Evolutionary conservation across 2,113 vertebrate genomes (phyloP).

Genomic region (Lynx canadensis): DNA sequence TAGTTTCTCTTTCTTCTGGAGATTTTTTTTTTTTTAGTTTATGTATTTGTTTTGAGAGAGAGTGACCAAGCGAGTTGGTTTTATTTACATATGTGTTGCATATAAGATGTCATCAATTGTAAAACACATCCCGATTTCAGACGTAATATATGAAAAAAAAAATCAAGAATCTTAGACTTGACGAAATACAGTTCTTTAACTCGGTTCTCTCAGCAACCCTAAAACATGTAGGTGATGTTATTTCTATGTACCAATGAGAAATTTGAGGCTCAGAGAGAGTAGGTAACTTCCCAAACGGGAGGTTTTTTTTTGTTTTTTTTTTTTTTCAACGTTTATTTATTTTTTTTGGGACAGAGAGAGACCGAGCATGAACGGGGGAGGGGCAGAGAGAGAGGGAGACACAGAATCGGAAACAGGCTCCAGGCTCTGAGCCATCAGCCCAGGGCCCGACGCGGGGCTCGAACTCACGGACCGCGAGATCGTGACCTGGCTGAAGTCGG

Average conservation of each 20-base stretch:
- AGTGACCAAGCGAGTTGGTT: background rate
- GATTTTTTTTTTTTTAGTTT: background rate
- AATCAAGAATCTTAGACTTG: background rate
- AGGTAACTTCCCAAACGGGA: background rate
- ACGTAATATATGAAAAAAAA: background rate
- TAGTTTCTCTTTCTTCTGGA: background rate
- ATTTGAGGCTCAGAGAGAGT: background rate
- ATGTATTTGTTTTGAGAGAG: too few relatives aligned
- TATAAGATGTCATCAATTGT: background rate
- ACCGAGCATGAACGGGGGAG: too few relatives aligned
- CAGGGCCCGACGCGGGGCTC: too few relatives aligned
- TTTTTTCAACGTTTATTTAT: too few relatives aligned
- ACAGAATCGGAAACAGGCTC: too few relatives aligned
- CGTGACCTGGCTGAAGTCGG: too few relatives aligned
- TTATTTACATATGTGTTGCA: background rate
- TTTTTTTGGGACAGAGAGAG: too few relatives aligned
- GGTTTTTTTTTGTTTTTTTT: too few relatives aligned
- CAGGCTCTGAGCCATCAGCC: too few relatives aligned
- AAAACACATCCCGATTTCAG: background rate
- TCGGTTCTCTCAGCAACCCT: background rate
- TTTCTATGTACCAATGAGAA: background rate
- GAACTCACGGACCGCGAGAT: too few relatives aligned
- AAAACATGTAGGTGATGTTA: background rate
- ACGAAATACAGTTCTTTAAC: background rate
- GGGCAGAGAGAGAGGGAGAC: too few relatives aligned